Conservation (phyloP, 2,888 invertebrate genomes). For the Latheticus oryzae region DNA sequence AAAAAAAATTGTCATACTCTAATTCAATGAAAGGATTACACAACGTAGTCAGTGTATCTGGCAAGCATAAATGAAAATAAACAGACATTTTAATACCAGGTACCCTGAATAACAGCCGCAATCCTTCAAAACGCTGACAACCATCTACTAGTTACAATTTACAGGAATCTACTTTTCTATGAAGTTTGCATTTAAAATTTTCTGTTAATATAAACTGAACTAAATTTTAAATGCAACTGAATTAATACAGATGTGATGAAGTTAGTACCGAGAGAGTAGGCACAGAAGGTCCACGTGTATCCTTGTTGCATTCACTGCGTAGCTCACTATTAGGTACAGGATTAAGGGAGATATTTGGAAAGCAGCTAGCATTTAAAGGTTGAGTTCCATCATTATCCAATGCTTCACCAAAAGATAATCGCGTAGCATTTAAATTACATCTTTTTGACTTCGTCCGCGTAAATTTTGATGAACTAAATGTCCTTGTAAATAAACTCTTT, state of each 20-base stretch:
- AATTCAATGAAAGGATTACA: too few relatives aligned
- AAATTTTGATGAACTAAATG: constrained; percentile 62
- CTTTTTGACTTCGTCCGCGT: constrained; percentile 52
- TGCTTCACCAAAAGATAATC: constrained; percentile 54
- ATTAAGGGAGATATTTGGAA: constrained; percentile 61
- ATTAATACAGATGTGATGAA: constrained; percentile 57
- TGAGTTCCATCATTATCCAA: constrained; percentile 50
- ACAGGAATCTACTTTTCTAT: constrained; percentile 33
- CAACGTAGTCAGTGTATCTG: too few relatives aligned
- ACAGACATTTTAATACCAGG: too few relatives aligned
- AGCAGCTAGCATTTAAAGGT: constrained; percentile 61
- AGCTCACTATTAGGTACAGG: constrained; percentile 50
- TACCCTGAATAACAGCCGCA: too few relatives aligned
- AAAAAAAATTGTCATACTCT: too few relatives aligned
- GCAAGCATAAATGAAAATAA: too few relatives aligned
- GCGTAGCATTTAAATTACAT: constrained; percentile 55
- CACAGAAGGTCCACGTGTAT: constrained; percentile 58
- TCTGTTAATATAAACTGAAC: not conserved
- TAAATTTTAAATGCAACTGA: constrained; percentile 27
- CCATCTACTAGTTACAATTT: constrained; percentile 7
- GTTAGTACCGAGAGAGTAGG: constrained; percentile 64
- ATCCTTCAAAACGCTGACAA: too few relatives aligned
- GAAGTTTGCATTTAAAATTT: constrained; percentile 20
- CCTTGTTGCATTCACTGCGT: constrained; percentile 52
- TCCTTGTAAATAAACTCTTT: constrained; percentile 61